Evolutionary conservation across 35 echinoderm and acorn worm species (phyloP).

Genomic region (Strongylocentrotus purpuratus): DNA sequence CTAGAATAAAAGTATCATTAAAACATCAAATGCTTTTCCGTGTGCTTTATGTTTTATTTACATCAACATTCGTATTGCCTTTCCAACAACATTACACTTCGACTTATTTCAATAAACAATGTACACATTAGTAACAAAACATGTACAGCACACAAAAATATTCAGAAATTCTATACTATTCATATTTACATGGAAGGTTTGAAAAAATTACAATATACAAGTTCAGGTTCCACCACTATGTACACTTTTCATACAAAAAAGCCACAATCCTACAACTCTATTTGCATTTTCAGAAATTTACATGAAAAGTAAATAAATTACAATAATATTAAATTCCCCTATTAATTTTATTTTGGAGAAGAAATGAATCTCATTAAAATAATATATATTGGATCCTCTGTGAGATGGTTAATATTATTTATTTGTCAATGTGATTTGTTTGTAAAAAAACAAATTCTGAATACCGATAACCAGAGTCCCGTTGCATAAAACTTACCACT

Average conservation of each 20-base stretch:
- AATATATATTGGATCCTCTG: not conserved
- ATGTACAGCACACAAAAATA: conserved; percentile 38
- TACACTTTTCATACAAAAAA: conserved; percentile 20
- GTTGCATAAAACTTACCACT: no score
- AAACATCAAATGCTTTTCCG: not conserved
- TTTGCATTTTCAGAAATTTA: not conserved
- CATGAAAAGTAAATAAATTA: not conserved
- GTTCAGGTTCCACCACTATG: not conserved
- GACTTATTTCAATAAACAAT: conserved; percentile 6
- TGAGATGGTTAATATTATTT: not conserved
- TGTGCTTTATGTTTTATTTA: conserved; percentile 18
- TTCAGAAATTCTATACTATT: conserved; percentile 44
- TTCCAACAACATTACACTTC: conserved; percentile 17
- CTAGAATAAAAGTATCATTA: not conserved
- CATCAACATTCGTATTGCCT: conserved; percentile 16
- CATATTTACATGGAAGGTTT: conserved; percentile 32
- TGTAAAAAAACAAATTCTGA: not conserved
- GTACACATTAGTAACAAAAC: conserved; percentile 32
- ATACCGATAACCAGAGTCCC: no score
- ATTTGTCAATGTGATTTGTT: not conserved
- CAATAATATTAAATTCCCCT: not conserved
- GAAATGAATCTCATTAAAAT: not conserved
- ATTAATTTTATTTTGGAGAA: not conserved
- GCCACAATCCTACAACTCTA: not conserved
- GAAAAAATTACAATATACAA: conserved; percentile 37